Evolutionary conservation across 2,797 vertebrate genomes (phyloP), one percentile per base, ranked within the genome.

Genomic region (Gymnoscopelus braueri): DNA sequence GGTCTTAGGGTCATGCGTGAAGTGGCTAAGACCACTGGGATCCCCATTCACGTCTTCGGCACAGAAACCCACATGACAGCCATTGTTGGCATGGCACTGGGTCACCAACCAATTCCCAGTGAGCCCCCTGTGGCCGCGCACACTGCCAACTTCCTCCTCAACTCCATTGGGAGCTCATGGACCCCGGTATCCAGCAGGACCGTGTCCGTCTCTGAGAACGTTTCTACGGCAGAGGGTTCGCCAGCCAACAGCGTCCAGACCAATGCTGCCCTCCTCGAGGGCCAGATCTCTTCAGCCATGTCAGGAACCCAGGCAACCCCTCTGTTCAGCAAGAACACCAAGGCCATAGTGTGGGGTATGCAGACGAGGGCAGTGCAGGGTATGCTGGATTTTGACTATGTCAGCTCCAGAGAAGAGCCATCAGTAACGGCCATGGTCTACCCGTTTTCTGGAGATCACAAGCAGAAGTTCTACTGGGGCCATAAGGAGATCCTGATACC

Each of bases 391-490:
- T 99, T 99, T 0, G 98, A 99, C 86, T 99, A 99, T 0, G 84
- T 98, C 14, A 99, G 98, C 73, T 99, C 98, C 56, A 91, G 93
- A 83, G 84, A 97, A 61, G 0, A 97, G 91, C 97, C 98, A 0
- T 99, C 98, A 0, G 96, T 99, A 54, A 94, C 97, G 2, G 94
- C 97, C 81, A 98, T 99, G 96, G 96, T 99, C 80, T 99, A 99
- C 84, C 98, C 98, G 0, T 99, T 99, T 91, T 99, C 97, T 0
- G 98, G 98, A 13, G 98, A 99, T 87, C 98, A 99, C 90, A 99
- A 98, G 83, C 98, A 99, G 91, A 99, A 99, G 84, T 99, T 99
- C 90, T 99, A 99, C 14, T 99, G 98, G 98, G 98, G 98, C 62
- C 98, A 99, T 89, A 99, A 99, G 72, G 98, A 99, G 88, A 98